Conservation (phyloP, 2,888 invertebrate species). For the Lampropteryx suffumata region DNA sequence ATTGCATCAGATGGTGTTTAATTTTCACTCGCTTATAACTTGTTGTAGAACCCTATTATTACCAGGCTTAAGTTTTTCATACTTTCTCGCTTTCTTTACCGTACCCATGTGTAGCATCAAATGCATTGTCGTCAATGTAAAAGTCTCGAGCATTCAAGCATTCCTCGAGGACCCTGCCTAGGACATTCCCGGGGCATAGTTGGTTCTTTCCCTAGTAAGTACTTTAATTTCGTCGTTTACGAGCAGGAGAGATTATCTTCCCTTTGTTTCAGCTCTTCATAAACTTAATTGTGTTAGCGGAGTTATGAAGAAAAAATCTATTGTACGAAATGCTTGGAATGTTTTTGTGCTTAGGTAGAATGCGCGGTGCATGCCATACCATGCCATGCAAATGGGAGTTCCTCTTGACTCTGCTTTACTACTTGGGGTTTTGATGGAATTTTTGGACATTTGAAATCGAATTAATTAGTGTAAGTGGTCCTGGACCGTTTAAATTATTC, state of each 20-base stretch:
- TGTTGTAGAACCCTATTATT: no score
- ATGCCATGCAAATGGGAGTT: constrained; percentile 24
- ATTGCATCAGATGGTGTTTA: no score
- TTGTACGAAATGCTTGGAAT: constrained; percentile 34
- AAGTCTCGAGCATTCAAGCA: constrained; percentile 13
- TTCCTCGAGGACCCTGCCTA: constrained; percentile 40
- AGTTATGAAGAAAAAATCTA: constrained; percentile 53
- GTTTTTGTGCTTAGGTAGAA: constrained; percentile 26
- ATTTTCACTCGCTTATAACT: no score
- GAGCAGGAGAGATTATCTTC: constrained; percentile 59
- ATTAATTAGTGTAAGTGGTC: no score
- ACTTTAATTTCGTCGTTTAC: constrained; percentile 70
- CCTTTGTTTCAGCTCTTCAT: constrained; percentile 71
- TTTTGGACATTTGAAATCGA: no score
- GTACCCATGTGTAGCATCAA: not conserved
- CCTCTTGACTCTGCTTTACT: not conserved
- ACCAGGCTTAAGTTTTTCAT: no score
- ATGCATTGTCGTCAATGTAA: constrained; percentile 8
- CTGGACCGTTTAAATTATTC: no score
- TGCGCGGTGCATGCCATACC: constrained; percentile 7
- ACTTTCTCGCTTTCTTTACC: no score
- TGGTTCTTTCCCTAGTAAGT: constrained; percentile 25
- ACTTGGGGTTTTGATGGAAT: no score
- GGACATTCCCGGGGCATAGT: constrained; percentile 44
- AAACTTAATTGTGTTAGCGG: constrained; percentile 52